Evolutionary conservation across 2,797 vertebrate species (phyloP), one percentile per base, ranked within the genome.

Genomic region (Anguilla pacifica): DNA sequence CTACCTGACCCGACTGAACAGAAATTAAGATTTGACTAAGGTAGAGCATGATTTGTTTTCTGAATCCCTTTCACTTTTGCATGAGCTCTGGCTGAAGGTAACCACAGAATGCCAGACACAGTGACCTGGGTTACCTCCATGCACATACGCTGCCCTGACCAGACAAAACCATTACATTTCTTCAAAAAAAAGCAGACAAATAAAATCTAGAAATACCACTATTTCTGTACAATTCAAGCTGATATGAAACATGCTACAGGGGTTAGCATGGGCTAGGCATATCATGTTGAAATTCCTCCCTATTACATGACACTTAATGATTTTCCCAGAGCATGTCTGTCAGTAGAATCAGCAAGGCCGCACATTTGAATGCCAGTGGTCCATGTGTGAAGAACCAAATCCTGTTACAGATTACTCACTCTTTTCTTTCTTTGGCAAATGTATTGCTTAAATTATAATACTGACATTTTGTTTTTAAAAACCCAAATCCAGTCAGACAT

Each of bases 271-370:
- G 35, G 64, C 19, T 28, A 86, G 25, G 51, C n/a, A 31, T 9
- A 61, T 9, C n/a, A 46, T 67, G 31, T 49, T 86, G n/a, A 70
- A 77, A 31, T 1, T 74, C n/a, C 39, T 31, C 87, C 81, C 83
- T 84, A 92, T 91, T 87, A 90, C 88, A 91, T 90, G 90, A 93
- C 91, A 77, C 15, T 90, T 88, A 87, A 61, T 87, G 86, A 86
- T 90, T 92, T 91, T 88, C 92, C 89, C 88, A 90, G 84, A 90
- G 87, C 70, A 85, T 0, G 67, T 2, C 85, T 17, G 89, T 89
- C 86, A 59, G 91, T 91, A 83, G 22, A 85, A 81, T 87, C 55
- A n/a, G 86, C 84, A 85, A 31, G 55, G 83, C 87, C 72, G 83
- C 46, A 25, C 88, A 11, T 3, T 85, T 43, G 86, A 77, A 72